Evolutionary conservation across 1,140 invertebrate genomes (phyloP).

Genomic region (Nylanderia fulva): DNA sequence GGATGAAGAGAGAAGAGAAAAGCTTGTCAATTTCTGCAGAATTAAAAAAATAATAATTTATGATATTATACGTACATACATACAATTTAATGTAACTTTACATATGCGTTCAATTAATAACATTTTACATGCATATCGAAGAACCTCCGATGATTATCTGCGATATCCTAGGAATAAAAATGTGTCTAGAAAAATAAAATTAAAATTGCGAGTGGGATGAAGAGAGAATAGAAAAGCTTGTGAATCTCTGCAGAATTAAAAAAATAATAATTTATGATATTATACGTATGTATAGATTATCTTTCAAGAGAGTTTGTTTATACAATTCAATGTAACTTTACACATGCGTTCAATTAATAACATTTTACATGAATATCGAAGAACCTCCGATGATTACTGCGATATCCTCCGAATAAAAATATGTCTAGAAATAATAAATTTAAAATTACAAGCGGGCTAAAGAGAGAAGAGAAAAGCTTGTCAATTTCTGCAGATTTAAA

Average conservation of each 20-base stretch:
- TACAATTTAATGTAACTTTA: slow-evolving; percentile 38
- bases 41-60: neutral
- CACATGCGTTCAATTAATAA: neutral
- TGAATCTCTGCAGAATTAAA: neutral
- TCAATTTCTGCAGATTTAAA: neutral
- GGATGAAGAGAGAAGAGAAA: neutral
- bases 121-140: neutral
- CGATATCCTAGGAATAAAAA: neutral
- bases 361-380: neutral
- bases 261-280: neutral
- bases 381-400: neutral
- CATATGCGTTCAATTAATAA: neutral
- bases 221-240: neutral
- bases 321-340: slow-evolving; percentile 41
- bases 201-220: neutral
- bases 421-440: neutral
- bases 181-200: neutral
- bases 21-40: neutral
- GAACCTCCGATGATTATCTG: neutral
- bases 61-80: too few relatives aligned
- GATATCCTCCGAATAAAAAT: neutral
- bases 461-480: neutral
- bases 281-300: neutral
- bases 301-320: neutral
- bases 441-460: neutral